These are phyloP conservation scores for Ammospiza nelsoni DNA, from an alignment of 2,113 vertebrate genomes.

Conservation along the genomic window DNA sequence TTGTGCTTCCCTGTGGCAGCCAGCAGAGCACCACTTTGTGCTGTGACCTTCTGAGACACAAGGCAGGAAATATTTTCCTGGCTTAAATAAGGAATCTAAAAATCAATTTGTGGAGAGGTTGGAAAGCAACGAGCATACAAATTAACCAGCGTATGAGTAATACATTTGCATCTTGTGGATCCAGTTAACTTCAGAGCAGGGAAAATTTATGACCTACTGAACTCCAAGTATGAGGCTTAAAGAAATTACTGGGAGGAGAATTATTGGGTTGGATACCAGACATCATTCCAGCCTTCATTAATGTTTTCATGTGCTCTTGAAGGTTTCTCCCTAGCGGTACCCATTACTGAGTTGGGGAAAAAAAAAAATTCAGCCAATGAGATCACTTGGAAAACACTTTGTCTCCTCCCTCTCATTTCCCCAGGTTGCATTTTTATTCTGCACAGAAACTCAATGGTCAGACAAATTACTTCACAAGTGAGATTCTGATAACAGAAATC, in stretches of 20 bases:
- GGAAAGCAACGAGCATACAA: slow-evolving; percentile 62
- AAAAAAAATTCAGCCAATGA: slow-evolving; percentile 7
- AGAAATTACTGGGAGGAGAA: slow-evolving; percentile 60
- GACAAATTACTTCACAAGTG: background rate
- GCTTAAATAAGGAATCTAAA: slow-evolving; percentile 62
- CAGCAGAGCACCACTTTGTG: background rate
- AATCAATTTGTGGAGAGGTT: slow-evolving; percentile 63
- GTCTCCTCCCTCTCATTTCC: slow-evolving; percentile 19
- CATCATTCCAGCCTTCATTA: slow-evolving; percentile 46
- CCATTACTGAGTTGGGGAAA: slow-evolving; percentile 9
- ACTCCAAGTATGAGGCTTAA: slow-evolving; percentile 37
- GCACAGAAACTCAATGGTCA: background rate
- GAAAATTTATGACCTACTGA: slow-evolving; percentile 63
- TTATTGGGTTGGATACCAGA: slow-evolving; percentile 41
- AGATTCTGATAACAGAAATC: background rate
- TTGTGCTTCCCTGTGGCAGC: background rate
- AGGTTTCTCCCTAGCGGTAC: slow-evolving; percentile 7
- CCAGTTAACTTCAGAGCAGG: slow-evolving; percentile 49
- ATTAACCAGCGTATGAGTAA: slow-evolving; percentile 49
- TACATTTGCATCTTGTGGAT: slow-evolving; percentile 51
- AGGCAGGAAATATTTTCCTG: slow-evolving; percentile 50
- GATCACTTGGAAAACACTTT: slow-evolving; percentile 26
- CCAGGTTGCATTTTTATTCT: background rate
- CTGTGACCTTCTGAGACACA: slow-evolving; percentile 35
- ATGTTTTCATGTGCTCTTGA: slow-evolving; percentile 8